These are phyloP conservation scores for Oscheius onirici DNA, from an alignment of 2,888 invertebrate species.

Conservation along the genomic window DNA sequence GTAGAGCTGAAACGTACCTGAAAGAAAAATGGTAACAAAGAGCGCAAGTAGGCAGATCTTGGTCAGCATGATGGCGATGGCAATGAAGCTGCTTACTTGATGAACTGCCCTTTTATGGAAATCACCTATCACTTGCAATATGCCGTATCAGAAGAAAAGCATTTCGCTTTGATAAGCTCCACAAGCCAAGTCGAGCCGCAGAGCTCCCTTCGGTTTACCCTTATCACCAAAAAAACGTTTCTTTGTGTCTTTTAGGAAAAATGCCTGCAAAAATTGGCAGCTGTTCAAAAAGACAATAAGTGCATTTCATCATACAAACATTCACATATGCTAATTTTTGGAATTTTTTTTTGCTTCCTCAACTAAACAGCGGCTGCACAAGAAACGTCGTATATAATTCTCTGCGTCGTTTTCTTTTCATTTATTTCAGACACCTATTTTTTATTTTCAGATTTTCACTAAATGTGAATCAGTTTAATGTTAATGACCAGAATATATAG, in stretches of 20 bases:
- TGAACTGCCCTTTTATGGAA: slow-evolving; percentile 3
- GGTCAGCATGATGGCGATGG: not conserved
- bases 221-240: not conserved
- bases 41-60: not conserved
- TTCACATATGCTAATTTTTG: no score
- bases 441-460: no score
- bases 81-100: not conserved
- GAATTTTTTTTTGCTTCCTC: no score
- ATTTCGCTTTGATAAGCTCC: not conserved
- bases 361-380: no score
- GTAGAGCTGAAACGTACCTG: not conserved
- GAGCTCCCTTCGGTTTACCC: not conserved
- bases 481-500: no score
- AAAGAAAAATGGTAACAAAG: not conserved
- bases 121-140: not conserved
- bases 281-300: no score
- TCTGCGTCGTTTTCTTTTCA: no score
- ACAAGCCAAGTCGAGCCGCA: not conserved
- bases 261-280: no score
- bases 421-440: no score
- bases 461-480: no score
- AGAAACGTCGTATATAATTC: no score
- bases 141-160: not conserved
- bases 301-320: no score
- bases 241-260: not conserved